Evolutionary conservation across 2,888 invertebrate species (phyloP).

Genomic region (Lasiommata megera): DNA sequence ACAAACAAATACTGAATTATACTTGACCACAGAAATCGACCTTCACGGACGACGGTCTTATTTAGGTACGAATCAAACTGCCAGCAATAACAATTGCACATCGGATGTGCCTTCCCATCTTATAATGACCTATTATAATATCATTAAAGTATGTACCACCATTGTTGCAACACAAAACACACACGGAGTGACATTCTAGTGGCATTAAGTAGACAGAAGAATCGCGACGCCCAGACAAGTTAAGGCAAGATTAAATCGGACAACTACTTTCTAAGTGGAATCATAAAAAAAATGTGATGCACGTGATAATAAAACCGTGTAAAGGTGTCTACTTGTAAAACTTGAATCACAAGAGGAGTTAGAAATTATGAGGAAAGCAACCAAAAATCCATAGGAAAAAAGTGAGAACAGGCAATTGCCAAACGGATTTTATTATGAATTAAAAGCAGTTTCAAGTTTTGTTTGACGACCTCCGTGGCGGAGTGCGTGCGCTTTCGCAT

Average conservation of each 20-base stretch:
- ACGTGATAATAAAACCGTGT: neutral
- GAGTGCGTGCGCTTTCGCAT: too few relatives aligned
- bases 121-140: conserved; percentile 37
- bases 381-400: too few relatives aligned
- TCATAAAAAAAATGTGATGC: conserved; percentile 13
- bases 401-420: too few relatives aligned
- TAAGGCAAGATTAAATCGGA: conserved; percentile 36
- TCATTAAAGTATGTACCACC: conserved; percentile 31
- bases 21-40: conserved; percentile 12
- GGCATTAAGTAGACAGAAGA: conserved; percentile 56
- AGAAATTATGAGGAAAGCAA: too few relatives aligned
- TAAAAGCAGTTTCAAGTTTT: too few relatives aligned
- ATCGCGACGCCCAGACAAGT: conserved; percentile 51
- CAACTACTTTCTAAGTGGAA: conserved; percentile 40
- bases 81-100: conserved; percentile 33
- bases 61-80: conserved; percentile 16
- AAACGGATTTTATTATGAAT: too few relatives aligned
- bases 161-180: conserved; percentile 34
- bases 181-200: conserved; percentile 40
- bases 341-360: neutral
- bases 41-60: conserved; percentile 15
- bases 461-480: too few relatives aligned
- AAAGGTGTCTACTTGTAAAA: neutral
- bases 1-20: too few relatives aligned
- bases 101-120: conserved; percentile 32